Conservation (phyloP, 92 coral and sea anemone genomes). For the Pocillopora meandrina region DNA sequence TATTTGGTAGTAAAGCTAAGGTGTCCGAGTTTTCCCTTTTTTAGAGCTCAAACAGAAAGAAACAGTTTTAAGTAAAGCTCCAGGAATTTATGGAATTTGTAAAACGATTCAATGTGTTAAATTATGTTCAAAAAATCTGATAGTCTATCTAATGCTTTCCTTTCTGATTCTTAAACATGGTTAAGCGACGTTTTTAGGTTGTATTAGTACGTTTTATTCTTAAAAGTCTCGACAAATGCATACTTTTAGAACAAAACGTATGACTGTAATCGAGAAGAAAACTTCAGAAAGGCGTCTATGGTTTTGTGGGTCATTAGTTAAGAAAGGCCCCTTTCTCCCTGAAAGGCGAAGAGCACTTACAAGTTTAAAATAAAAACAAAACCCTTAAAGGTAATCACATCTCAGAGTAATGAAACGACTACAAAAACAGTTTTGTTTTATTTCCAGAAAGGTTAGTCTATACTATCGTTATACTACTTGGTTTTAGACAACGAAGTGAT, state of each 20-base stretch:
- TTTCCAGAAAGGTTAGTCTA: conserved; percentile 14
- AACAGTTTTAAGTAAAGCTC: too few relatives aligned
- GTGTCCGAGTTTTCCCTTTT: too few relatives aligned
- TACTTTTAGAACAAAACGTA: not conserved
- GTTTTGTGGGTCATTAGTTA: conserved; percentile 35
- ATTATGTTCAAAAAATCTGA: too few relatives aligned
- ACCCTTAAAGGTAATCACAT: conserved; percentile 12
- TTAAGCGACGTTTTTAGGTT: too few relatives aligned
- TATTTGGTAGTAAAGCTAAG: too few relatives aligned
- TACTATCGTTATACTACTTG: not conserved
- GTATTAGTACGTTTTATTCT: too few relatives aligned
- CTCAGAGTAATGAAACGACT: conserved; percentile 7
- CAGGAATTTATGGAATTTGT: too few relatives aligned
- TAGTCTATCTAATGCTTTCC: too few relatives aligned
- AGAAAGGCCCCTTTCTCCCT: conserved; percentile 5
- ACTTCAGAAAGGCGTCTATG: conserved; percentile 25
- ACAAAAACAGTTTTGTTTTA: conserved; percentile 6
- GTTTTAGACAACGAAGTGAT: too few relatives aligned
- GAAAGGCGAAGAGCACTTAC: conserved; percentile 11
- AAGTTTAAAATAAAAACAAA: conserved; percentile 32
- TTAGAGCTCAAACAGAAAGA: too few relatives aligned
- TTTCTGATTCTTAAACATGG: too few relatives aligned
- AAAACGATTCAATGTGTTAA: too few relatives aligned
- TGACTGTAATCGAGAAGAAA: not conserved
- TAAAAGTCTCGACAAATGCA: not conserved